Evolutionary conservation across 2,888 invertebrate species (phyloP).

Genomic region (Volucella zonaria): DNA sequence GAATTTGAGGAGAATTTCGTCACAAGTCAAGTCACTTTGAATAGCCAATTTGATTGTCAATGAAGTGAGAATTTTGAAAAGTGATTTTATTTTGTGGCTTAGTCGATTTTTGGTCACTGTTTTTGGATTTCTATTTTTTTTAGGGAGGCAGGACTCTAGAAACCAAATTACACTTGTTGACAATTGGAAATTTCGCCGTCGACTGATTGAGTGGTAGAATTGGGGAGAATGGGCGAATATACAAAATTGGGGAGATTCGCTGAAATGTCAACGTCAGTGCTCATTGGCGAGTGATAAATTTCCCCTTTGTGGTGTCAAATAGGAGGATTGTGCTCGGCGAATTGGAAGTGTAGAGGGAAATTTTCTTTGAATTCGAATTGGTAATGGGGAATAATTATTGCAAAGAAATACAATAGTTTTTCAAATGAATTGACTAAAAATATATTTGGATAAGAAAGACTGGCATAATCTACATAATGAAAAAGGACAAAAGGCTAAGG

Average conservation of each 20-base stretch:
- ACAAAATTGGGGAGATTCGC: conserved; percentile 40
- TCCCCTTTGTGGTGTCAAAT: conserved; percentile 13
- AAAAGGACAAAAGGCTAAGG: too few species aligned
- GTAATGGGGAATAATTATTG: too few species aligned
- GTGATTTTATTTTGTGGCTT: too few species aligned
- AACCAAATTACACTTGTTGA: conserved; percentile 64
- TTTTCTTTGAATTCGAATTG: conserved; percentile 2
- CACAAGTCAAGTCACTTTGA: too few species aligned
- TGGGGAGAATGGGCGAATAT: conserved; percentile 52
- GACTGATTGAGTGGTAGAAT: conserved; percentile 49
- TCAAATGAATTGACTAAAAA: too few species aligned
- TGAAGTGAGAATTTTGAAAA: too few species aligned
- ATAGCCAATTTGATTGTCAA: too few species aligned
- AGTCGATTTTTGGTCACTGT: too few species aligned
- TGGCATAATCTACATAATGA: too few species aligned
- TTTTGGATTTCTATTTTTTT: conserved; percentile 12
- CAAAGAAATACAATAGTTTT: too few species aligned
- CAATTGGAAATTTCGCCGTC: conserved; percentile 70
- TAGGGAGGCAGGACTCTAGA: neutral
- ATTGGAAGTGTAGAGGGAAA: conserved; percentile 19
- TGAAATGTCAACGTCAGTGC: conserved; percentile 51
- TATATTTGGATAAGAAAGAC: too few species aligned
- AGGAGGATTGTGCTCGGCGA: conserved; percentile 1
- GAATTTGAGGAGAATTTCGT: too few species aligned
- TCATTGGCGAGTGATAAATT: conserved; percentile 19